phyloP scores from a whole-genome alignment of 2,797 vertebrate species.

The Parauchenoglanis ngamensis region DNA sequence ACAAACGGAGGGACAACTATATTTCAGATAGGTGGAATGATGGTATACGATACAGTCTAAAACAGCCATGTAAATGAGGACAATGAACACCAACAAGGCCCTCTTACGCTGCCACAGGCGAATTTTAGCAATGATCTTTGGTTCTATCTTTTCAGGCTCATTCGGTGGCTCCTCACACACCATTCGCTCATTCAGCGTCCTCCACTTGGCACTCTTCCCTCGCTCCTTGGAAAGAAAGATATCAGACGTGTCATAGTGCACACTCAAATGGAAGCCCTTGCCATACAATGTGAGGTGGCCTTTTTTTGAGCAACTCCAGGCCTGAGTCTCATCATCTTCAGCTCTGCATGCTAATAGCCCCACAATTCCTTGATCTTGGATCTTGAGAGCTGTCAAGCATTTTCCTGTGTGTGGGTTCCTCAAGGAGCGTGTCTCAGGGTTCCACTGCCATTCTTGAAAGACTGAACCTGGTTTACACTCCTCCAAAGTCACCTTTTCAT shows the following conservation, averaged over 20 bases:
- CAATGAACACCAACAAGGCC: not conserved
- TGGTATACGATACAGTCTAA: not conserved
- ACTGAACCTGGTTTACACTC: slow-evolving; percentile 67
- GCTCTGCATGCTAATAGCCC: slow-evolving; percentile 72
- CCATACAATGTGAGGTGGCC: slow-evolving; percentile 78
- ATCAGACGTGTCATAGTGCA: slow-evolving; percentile 71
- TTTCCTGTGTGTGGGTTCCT: slow-evolving; percentile 68
- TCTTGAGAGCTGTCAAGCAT: slow-evolving; percentile 74
- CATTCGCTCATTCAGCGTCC: slow-evolving; percentile 70
- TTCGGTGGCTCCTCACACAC: slow-evolving; percentile 70
- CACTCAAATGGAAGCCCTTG: slow-evolving; percentile 78
- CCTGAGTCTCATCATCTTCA: slow-evolving; percentile 68
- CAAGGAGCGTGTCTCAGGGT: slow-evolving; percentile 63
- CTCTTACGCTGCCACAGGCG: slow-evolving; percentile 54
- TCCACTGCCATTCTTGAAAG: slow-evolving; percentile 80
- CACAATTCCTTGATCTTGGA: slow-evolving; percentile 67
- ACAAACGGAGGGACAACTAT: slow-evolving; percentile 3
- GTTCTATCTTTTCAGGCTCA: slow-evolving; percentile 43
- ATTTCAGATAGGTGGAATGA: slow-evolving; percentile 9
- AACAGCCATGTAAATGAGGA: not conserved
- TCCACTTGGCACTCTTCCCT: slow-evolving; percentile 85
- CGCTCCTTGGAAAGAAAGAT: slow-evolving; percentile 79
- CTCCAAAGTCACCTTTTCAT: slow-evolving; percentile 66
- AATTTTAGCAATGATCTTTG: slow-evolving; percentile 50
- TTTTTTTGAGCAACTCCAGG: slow-evolving; percentile 83